Base-by-base conservation (phyloP, 2,113 vertebrate species). In the Thunnus maccoyii region DNA sequence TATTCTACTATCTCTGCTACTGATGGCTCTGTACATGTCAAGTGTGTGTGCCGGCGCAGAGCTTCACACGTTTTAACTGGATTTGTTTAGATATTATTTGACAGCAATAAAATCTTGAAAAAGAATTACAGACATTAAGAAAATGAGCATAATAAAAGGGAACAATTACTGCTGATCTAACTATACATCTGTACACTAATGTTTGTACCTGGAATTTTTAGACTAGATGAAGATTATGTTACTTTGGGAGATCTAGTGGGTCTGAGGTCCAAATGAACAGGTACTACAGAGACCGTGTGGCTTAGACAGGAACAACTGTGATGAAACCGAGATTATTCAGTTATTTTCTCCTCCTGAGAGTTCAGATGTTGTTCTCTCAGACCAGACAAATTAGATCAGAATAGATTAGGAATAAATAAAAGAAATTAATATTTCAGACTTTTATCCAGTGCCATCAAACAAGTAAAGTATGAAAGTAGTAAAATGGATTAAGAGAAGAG, bases 51-150 rank as follows among this genome's bases (percentile, higher is more conserved):
- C 27, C n/a, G 27, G 15, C 54, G 76, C 54, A 65, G 32, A 56
- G 32, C 69, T 57, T 69, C 64, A 82, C 54, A 66, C 63, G 44
- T 54, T 60, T 65, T 20, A 57, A 25, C 64, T 75, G n/a, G 11
- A 10, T n/a, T 15, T 22, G 22, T 22, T 22, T 22, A 22, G 22
- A 22, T 22, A 22, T 30, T 11, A 14, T 5, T 2, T 17, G 30
- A 16, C n/a, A 0, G 56, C 6, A n/a, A 46, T 15, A 20, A 67
- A 50, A 18, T 50, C 62, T 46, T 48, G 15, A 41, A n/a, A 17
- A 17, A 52, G 14, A 18, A 50, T 25, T 1, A 25, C 9, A 62
- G 22, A 32, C 3, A 54, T 52, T 47, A 36, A 22, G 4, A 72
- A 20, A 57, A 4, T 32, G 36, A 44, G 25, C 54, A 55, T 11